Conservation (phyloP, 1,140 invertebrate genomes). For the Zaprionus lachaisei region DNA sequence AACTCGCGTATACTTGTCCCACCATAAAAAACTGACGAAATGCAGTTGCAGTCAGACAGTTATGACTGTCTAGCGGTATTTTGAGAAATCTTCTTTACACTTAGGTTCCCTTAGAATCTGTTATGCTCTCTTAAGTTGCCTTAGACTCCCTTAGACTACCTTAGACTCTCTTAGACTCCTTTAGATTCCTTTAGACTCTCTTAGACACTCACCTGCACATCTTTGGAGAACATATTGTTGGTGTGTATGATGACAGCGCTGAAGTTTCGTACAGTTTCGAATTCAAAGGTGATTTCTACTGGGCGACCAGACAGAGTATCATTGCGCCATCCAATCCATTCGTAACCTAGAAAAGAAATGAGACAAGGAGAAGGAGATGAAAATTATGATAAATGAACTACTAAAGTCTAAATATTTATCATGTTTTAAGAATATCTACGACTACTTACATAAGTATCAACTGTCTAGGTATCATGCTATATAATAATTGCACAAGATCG, state of each 20-base stretch:
- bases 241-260: conserved; percentile 90
- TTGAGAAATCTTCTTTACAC: neutral
- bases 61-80: neutral
- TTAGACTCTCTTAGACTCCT: neutral
- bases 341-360: conserved; percentile 87
- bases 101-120: too few relatives aligned
- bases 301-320: conserved; percentile 86
- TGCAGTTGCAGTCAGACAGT: conserved; percentile 36
- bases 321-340: conserved; percentile 96
- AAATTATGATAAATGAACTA: too few relatives aligned
- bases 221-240: conserved; percentile 89
- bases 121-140: too few relatives aligned
- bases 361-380: neutral
- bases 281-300: conserved; percentile 91
- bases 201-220: conserved; percentile 87
- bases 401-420: too few relatives aligned
- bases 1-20: conserved; percentile 9
- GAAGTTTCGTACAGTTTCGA: conserved; percentile 91
- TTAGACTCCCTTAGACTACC: too few relatives aligned
- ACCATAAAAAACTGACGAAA: conserved; percentile 46
- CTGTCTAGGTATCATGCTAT: too few relatives aligned
- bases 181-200: too few relatives aligned
- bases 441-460: too few relatives aligned
- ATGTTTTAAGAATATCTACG: too few relatives aligned
- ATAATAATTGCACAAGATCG: too few relatives aligned